Conservation (phyloP, 2,113 vertebrate species). For the Nothobranchius kuhntae region DNA sequence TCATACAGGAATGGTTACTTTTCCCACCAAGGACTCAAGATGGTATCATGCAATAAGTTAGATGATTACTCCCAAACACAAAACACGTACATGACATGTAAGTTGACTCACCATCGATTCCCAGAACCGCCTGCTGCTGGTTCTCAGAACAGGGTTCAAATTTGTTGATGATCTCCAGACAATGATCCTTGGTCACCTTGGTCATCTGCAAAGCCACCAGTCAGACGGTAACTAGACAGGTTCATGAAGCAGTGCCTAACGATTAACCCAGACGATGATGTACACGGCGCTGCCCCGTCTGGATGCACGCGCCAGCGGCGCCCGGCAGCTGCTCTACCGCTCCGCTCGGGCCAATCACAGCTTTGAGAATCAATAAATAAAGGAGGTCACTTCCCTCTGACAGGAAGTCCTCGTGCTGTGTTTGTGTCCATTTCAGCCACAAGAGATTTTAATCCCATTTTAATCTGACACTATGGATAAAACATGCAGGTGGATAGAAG, state of each 20-base stretch:
- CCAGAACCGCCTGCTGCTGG: conserved; percentile 86
- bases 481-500: background rate
- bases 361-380: conserved; percentile 64
- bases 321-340: conserved; percentile 40
- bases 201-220: conserved; percentile 81
- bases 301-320: too few relatives aligned
- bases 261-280: too few relatives aligned
- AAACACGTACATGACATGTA: background rate
- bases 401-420: background rate
- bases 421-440: background rate
- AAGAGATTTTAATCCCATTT: background rate
- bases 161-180: conserved; percentile 88
- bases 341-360: conserved; percentile 48
- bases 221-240: too few relatives aligned
- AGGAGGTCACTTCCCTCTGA: background rate
- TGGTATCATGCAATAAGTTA: too few relatives aligned
- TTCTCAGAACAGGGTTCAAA: conserved; percentile 95
- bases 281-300: background rate
- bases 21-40: too few relatives aligned
- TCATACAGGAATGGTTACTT: too few relatives aligned
- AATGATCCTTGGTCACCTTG: conserved; percentile 87
- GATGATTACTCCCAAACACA: too few relatives aligned
- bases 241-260: too few relatives aligned
- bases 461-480: background rate
- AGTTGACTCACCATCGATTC: conserved; percentile 89